Evolutionary conservation across 1,140 invertebrate species (phyloP).

Genomic region (Platorchestia sp.): DNA sequence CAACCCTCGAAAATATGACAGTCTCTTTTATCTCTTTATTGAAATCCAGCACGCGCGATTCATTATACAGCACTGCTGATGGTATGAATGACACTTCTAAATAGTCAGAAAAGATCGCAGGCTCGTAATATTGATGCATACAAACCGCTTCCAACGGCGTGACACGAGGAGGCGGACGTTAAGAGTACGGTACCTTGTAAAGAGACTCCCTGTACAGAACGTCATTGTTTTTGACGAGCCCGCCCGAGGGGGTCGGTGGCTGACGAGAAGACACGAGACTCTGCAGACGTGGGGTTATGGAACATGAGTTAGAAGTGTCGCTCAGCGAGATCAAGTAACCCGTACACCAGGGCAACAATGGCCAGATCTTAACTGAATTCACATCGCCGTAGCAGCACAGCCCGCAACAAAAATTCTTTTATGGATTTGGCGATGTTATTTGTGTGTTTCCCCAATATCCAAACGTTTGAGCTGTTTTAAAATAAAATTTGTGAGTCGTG

Average conservation of each 20-base stretch:
- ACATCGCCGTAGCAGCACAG: too few relatives aligned
- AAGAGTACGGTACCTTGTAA: slow-evolving; percentile 2
- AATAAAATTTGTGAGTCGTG: too few relatives aligned
- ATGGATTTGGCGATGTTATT: too few relatives aligned
- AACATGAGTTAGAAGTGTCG: background rate
- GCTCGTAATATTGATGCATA: background rate
- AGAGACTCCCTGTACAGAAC: slow-evolving; percentile 31
- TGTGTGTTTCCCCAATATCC: too few relatives aligned
- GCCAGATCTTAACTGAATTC: too few relatives aligned
- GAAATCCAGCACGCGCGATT: background rate
- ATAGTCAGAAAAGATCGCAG: background rate
- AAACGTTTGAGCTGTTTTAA: too few relatives aligned
- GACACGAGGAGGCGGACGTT: background rate
- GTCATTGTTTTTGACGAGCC: slow-evolving; percentile 25
- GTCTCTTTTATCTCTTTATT: background rate
- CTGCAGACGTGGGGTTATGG: background rate
- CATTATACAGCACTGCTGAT: background rate
- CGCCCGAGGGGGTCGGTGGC: background rate
- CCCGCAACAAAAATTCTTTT: too few relatives aligned
- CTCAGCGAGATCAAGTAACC: background rate
- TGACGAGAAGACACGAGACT: background rate
- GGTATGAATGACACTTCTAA: background rate
- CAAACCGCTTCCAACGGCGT: background rate
- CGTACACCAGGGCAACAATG: slow-evolving; percentile 3
- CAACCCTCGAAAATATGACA: background rate